These are phyloP conservation scores for Stichopus chloronotus DNA, from an alignment of 35 echinoderm and acorn worm species.

Conservation along the genomic window DNA sequence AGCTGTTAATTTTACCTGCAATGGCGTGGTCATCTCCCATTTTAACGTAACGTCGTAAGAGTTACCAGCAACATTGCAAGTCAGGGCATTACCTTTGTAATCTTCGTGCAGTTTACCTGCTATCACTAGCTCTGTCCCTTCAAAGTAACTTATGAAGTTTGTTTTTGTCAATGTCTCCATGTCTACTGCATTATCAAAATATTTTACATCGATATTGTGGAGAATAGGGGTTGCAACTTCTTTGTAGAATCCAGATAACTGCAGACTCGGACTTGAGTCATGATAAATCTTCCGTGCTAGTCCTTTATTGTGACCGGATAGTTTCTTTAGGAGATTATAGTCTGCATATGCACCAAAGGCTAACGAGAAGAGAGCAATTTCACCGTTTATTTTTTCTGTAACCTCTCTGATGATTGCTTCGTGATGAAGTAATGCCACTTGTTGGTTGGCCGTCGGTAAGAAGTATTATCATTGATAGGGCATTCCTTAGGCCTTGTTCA, in stretches of 20 bases:
- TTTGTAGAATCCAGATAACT: conserved; percentile 82
- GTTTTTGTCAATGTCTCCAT: conserved; percentile 70
- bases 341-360: conserved; percentile 74
- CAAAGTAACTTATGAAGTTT: conserved; percentile 68
- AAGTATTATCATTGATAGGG: conserved; percentile 74
- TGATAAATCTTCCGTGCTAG: conserved; percentile 79
- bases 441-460: conserved; percentile 80
- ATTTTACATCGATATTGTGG: conserved; percentile 67
- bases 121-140: conserved; percentile 83
- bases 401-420: conserved; percentile 34
- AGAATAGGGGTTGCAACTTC: conserved; percentile 88
- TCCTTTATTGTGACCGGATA: conserved; percentile 42
- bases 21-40: not conserved
- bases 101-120: conserved; percentile 71
- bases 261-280: conserved; percentile 73
- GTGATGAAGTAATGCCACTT: conserved; percentile 1
- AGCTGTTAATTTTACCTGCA: not conserved
- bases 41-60: conserved; percentile 18
- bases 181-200: conserved; percentile 56
- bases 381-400: conserved; percentile 27
- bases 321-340: conserved; percentile 70
- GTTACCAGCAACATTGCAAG: not conserved
- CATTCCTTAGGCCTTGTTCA: conserved; percentile 29
- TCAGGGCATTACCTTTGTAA: conserved; percentile 29
- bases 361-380: conserved; percentile 71